phyloP scores from a whole-genome alignment of 1,140 invertebrate genomes.

The Antheraea mylitta region DNA sequence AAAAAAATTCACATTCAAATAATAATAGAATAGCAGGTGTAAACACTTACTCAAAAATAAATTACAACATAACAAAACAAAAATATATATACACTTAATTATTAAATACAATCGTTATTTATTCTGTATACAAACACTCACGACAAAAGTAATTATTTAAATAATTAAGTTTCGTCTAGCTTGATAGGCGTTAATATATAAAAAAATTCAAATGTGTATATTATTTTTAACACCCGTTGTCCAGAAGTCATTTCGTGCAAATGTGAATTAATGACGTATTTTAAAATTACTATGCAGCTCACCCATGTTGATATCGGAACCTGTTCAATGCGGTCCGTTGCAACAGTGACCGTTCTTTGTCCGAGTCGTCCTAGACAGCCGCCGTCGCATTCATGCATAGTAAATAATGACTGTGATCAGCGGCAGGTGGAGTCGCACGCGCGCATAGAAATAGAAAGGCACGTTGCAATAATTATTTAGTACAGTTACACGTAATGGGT shows the following conservation, averaged over 20 bases:
- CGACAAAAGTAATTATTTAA: neutral
- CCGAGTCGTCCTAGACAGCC: constrained; percentile 72
- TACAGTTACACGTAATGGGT: constrained; percentile 76
- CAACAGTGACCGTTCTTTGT: constrained; percentile 70
- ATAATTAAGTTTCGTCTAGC: neutral
- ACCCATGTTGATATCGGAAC: constrained; percentile 63
- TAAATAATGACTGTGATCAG: constrained; percentile 76
- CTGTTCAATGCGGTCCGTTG: constrained; percentile 52
- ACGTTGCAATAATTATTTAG: constrained; percentile 78
- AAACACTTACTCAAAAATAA: neutral
- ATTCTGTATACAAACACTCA: neutral
- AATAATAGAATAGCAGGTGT: neutral
- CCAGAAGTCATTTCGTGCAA: constrained; percentile 41
- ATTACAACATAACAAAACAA: neutral
- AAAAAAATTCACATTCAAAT: neutral
- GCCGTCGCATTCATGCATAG: constrained; percentile 74
- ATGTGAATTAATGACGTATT: constrained; percentile 62
- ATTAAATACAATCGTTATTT: neutral
- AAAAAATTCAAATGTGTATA: constrained; percentile 20
- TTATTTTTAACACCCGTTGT: constrained; percentile 22
- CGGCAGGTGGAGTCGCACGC: constrained; percentile 70
- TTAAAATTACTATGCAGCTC: constrained; percentile 62
- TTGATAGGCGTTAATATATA: neutral
- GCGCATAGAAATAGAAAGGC: constrained; percentile 77
- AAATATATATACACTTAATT: neutral